Conservation (phyloP, 2,797 vertebrate species). For the Sebastes vulpes region DNA sequence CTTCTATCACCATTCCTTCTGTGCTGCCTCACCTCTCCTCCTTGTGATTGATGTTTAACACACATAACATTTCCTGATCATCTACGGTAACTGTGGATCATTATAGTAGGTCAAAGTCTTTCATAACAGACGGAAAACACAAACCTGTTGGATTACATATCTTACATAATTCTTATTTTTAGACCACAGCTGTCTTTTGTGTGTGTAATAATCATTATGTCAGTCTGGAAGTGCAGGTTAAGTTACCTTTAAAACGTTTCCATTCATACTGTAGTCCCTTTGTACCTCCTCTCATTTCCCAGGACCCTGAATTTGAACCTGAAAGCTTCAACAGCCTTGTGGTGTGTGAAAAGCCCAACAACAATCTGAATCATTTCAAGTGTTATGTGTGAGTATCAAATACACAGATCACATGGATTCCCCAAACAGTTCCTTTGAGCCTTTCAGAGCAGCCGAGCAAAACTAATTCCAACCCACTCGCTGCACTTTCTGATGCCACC, state of each 20-base stretch:
- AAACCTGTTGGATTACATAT: slow-evolving; percentile 13
- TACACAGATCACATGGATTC: slow-evolving; percentile 36
- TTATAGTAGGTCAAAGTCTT: neutral
- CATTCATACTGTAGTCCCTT: neutral
- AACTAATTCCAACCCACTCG: slow-evolving; percentile 68
- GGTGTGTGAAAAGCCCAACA: slow-evolving; percentile 93
- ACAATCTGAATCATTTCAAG: slow-evolving; percentile 93
- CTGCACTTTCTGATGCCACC: slow-evolving; percentile 60
- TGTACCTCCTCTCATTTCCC: slow-evolving; percentile 31
- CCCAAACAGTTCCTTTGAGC: slow-evolving; percentile 36
- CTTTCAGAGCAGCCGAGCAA: slow-evolving; percentile 54
- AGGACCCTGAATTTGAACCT: slow-evolving; percentile 88
- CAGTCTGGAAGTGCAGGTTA: slow-evolving; percentile 4
- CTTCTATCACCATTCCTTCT: neutral
- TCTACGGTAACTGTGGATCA: neutral
- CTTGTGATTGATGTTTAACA: neutral
- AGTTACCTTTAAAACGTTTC: slow-evolving; percentile 13
- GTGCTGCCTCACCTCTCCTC: neutral
- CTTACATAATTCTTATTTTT: neutral
- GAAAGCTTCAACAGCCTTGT: slow-evolving; percentile 88
- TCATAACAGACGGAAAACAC: neutral
- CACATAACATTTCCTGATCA: neutral
- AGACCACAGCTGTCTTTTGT: neutral
- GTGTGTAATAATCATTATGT: neutral
- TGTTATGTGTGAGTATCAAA: slow-evolving; percentile 93